These are phyloP conservation scores for Diadophis punctatus DNA, from an alignment of 2,113 vertebrate species.

Conservation along the genomic window DNA sequence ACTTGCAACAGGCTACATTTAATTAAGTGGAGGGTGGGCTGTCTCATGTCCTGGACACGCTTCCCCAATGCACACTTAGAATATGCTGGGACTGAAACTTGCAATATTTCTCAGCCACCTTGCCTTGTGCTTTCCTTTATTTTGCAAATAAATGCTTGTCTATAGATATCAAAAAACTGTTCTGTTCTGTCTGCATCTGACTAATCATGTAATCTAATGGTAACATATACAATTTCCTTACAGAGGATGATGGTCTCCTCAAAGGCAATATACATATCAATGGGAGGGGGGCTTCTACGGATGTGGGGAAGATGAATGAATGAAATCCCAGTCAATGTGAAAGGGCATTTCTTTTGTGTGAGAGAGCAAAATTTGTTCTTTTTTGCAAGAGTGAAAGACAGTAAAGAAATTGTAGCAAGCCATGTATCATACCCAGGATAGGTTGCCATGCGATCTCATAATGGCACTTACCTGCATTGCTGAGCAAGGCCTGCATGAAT, in stretches of 20 bases:
- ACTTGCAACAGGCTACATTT: not conserved
- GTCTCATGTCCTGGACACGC: not conserved
- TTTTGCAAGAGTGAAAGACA: not conserved
- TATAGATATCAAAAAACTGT: not conserved
- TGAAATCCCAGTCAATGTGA: not conserved
- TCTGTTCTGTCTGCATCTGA: not conserved
- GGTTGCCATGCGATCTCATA: not conserved
- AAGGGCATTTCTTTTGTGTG: not conserved
- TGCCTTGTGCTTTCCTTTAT: not conserved
- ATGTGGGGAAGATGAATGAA: not conserved
- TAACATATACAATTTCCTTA: not conserved
- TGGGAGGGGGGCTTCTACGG: not conserved
- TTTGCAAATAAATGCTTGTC: not conserved
- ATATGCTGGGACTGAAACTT: not conserved
- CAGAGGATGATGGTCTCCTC: not conserved
- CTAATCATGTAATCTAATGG: not conserved
- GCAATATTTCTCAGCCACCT: not conserved
- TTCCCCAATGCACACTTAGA: not conserved
- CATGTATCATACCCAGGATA: not conserved
- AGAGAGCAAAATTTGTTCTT: not conserved
- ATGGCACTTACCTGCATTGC: constrained; percentile 6
- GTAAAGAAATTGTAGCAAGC: not conserved
- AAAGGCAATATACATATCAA: not conserved
- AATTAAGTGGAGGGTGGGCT: not conserved
- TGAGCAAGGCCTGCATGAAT: constrained; percentile 4